Conservation (phyloP, 1,140 invertebrate species). For the Cotesia typhae region DNA sequence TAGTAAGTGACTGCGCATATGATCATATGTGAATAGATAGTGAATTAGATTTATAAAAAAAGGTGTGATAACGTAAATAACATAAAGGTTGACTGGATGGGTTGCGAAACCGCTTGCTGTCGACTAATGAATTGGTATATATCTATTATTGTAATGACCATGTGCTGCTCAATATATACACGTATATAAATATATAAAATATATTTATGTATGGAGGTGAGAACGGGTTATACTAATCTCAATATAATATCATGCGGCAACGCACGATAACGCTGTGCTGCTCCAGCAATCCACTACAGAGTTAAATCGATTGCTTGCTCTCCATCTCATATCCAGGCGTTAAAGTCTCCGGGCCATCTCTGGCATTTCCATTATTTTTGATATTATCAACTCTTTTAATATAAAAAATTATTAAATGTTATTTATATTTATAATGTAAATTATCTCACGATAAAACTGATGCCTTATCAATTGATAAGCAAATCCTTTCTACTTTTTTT, state of each 20-base stretch:
- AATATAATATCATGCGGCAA: constrained; percentile 36
- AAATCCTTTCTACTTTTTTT: no score
- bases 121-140: constrained; percentile 36
- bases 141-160: constrained; percentile 35
- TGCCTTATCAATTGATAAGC: no score
- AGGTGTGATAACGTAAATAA: constrained; percentile 27
- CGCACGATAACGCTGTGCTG: constrained; percentile 21
- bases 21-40: no score
- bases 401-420: background rate
- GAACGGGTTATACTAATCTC: constrained; percentile 39
- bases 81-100: constrained; percentile 10
- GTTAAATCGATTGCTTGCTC: background rate
- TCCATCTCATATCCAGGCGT: constrained; percentile 9
- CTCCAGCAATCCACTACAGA: constrained; percentile 1
- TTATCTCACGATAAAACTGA: background rate
- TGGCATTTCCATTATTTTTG: constrained; percentile 27
- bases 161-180: background rate
- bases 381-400: constrained; percentile 10
- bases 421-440: background rate
- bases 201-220: constrained; percentile 20
- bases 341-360: constrained; percentile 33
- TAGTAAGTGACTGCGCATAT: no score
- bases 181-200: no score
- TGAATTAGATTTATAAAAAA: constrained; percentile 3
- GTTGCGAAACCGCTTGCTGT: no score